Base-by-base conservation (phyloP, 2,797 vertebrate species). In the Garrulus glandarius region DNA sequence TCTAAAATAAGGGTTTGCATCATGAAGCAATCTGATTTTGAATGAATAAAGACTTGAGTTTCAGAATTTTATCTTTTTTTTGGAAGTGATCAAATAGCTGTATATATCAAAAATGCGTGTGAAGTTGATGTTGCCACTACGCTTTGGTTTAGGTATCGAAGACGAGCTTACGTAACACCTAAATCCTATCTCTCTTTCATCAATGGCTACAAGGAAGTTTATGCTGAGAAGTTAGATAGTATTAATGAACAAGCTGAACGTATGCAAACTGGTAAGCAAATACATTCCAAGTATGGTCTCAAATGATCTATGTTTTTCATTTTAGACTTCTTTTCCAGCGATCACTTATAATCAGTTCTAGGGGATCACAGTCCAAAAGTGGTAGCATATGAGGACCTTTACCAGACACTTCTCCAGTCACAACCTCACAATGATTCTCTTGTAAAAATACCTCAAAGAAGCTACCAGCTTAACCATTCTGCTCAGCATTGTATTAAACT, bases 241-340 rank as follows among this genome's bases (percentile, higher is more conserved):
- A 98, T 99, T 82, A 98, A 98, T 71, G 98, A 98, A 15, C 98
- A 99, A 86, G 98, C 98, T 39, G 98, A 98, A 70, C 98, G 98
- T 63, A 99, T 99, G 98, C 98, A 98, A 93, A 97, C 98, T 67
- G 99, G 99, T 99, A 98, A 98, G 98, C 34, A 44, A 37, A 43
- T 72, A 34, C 24, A 49, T 64, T 78, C 24, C 29, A 21, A 18
- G 10, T 24, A 11, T 16, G 11, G 1, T 60, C 22, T 91, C 32
- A 63, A 69, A 34, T 67, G 1, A 68, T 57, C 30, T 78, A 7
- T 60, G 6, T 13, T 83, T 89, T 87, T 67, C 61, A n/a, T 69
- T 34, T 61, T 49, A 50, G 15, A 9, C 46, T 60, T 41, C n/a
- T 74, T 53, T 47, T n/a, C 50, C 34, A 56, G 6, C 15, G 18